phyloP scores from a whole-genome alignment of 1,140 invertebrate species.

The Ips nitidus region DNA sequence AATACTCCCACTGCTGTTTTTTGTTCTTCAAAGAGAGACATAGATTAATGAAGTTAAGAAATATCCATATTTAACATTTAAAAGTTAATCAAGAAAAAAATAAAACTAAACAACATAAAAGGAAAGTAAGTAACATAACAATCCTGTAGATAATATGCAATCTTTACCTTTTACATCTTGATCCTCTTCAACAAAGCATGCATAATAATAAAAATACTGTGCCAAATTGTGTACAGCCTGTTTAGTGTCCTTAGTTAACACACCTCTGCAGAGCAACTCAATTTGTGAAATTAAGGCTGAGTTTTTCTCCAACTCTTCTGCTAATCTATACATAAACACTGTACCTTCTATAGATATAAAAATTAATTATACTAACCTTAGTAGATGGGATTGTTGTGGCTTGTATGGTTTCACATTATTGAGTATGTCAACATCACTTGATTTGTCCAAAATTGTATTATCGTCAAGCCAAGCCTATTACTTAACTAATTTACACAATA shows the following conservation, averaged over 20 bases:
- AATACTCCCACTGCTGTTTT: slow-evolving; percentile 33
- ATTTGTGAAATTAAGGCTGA: slow-evolving; percentile 44
- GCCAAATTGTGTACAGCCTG: slow-evolving; percentile 33
- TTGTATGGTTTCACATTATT: no score
- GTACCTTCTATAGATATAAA: no score
- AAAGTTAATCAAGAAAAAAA: no score
- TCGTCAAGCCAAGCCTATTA: no score
- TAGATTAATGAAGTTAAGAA: no score
- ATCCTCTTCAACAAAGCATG: slow-evolving; percentile 39
- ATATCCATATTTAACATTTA: no score
- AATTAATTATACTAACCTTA: no score
- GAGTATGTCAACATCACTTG: no score
- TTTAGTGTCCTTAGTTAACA: slow-evolving; percentile 43
- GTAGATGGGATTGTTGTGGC: no score
- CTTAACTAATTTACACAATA: no score
- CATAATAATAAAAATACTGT: slow-evolving; percentile 47
- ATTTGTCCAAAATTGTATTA: no score
- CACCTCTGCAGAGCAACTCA: slow-evolving; percentile 41
- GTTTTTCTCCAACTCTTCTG: slow-evolving; percentile 40
- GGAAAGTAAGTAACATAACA: neutral
- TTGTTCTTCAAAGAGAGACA: no score
- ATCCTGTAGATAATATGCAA: neutral
- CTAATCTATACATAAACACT: slow-evolving; percentile 33
- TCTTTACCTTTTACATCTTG: slow-evolving; percentile 44
- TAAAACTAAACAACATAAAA: neutral